Conservation (phyloP, 2,797 vertebrate genomes). For the Falco rusticolus region DNA sequence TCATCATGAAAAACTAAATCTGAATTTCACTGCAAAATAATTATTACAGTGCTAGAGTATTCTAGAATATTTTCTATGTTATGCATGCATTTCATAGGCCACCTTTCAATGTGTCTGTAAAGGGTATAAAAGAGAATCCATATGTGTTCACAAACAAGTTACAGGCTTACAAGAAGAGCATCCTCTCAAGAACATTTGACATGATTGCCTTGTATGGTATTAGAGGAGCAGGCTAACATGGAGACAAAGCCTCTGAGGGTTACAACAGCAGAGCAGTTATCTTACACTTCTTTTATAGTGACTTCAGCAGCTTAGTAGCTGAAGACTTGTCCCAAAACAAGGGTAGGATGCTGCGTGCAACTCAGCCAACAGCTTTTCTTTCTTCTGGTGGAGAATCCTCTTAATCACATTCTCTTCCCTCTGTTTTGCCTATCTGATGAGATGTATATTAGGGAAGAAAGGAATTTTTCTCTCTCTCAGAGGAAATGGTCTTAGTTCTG, state of each 20-base stretch:
- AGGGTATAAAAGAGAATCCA: not conserved
- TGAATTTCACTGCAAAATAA: not conserved
- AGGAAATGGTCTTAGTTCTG: not conserved
- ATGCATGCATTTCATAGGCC: not conserved
- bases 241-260: not conserved
- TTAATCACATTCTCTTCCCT: not conserved
- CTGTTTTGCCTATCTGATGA: not conserved
- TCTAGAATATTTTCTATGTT: not conserved
- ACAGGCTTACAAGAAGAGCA: not conserved
- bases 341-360: not conserved
- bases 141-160: not conserved
- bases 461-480: not conserved
- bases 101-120: not conserved
- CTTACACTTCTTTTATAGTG: not conserved
- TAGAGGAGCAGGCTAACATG: not conserved
- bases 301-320: not conserved
- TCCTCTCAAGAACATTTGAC: not conserved
- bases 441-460: not conserved
- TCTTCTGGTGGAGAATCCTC: not conserved
- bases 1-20: not conserved
- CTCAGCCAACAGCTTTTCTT: not conserved
- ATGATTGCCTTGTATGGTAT: not conserved
- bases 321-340: not conserved
- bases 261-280: not conserved
- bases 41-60: not conserved